A percentile compares a stretch with the other conserved stretches of the same genome.
Evolutionary conservation across 2,113 vertebrate species (phyloP).

Genomic region (Thamnaconus septentrionalis): DNA sequence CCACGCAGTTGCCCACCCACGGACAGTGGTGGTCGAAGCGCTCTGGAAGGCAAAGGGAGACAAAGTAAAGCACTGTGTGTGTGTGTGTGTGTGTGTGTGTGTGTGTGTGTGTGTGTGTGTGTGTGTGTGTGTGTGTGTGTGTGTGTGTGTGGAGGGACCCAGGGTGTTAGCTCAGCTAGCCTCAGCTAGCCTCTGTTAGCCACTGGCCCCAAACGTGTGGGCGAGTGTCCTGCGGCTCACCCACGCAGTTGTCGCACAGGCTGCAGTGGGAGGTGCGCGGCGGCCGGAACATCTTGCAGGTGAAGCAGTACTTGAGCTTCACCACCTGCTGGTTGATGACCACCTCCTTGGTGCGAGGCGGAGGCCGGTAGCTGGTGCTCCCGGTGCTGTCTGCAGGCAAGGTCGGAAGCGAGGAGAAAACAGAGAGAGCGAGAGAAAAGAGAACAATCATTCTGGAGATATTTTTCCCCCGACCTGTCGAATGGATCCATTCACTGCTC

Average conservation of each 20-base stretch:
- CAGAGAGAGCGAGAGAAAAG: not conserved
- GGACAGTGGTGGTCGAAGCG: constrained; percentile 96
- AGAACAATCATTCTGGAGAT: not conserved
- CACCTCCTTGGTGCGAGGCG: constrained; percentile 90
- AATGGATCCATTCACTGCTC: not conserved
- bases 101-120: not conserved
- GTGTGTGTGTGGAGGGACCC: too few species aligned
- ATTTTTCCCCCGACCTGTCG: too few species aligned
- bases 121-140: not conserved
- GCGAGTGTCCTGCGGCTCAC: constrained; percentile 65
- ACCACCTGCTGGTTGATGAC: constrained; percentile 90
- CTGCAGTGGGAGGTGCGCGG: constrained; percentile 95
- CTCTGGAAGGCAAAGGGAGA: constrained; percentile 72
- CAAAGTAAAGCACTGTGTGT: not conserved
- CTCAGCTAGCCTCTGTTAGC: not conserved
- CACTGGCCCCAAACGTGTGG: constrained; percentile 15
- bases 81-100: not conserved
- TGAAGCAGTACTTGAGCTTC: constrained; percentile 96
- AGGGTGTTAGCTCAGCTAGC: too few species aligned
- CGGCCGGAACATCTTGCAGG: constrained; percentile 95
- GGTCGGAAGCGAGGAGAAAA: not conserved
- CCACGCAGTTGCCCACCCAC: constrained; percentile 97
- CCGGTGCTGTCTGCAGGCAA: constrained; percentile 80
- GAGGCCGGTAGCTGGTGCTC: constrained; percentile 83
- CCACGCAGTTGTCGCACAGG: constrained; percentile 96